Evolutionary conservation across 2,113 vertebrate genomes (phyloP).

Genomic region (Cyanoramphus novaezelandiae): DNA sequence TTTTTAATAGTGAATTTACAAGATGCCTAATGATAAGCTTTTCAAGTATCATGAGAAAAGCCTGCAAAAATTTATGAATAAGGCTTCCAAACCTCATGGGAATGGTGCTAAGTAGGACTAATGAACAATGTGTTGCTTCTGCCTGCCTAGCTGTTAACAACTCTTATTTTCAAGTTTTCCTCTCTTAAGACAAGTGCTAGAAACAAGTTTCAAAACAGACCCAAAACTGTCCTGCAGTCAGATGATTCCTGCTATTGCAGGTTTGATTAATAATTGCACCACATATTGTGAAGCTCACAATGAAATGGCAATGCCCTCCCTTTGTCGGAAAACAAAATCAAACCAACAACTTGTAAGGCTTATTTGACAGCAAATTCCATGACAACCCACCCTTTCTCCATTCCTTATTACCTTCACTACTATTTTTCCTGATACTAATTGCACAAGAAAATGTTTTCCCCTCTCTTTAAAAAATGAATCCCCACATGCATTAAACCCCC

Average conservation of each 20-base stretch:
- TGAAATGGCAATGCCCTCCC: background rate
- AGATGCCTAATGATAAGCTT: constrained; percentile 1
- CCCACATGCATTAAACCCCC: background rate
- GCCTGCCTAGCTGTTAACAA: constrained; percentile 7
- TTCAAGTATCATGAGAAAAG: constrained; percentile 3
- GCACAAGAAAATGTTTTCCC: background rate
- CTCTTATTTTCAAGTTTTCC: background rate
- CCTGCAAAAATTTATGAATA: background rate
- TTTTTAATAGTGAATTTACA: constrained; percentile 2
- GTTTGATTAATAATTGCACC: background rate
- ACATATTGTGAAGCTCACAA: background rate
- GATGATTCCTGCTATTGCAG: background rate
- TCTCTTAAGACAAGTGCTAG: constrained; percentile 9
- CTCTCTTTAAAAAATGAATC: background rate
- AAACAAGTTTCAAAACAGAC: constrained; percentile 15
- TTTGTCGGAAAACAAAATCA: background rate
- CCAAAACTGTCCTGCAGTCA: background rate
- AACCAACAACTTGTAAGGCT: background rate
- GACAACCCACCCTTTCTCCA: background rate
- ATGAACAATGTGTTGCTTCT: background rate
- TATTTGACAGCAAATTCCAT: background rate
- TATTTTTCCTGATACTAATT: background rate
- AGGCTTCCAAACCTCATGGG: background rate
- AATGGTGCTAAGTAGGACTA: constrained; percentile 11
- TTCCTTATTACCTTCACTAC: background rate